phyloP scores from a whole-genome alignment of 2,797 vertebrate genomes.

The Syndactyla subalaris region DNA sequence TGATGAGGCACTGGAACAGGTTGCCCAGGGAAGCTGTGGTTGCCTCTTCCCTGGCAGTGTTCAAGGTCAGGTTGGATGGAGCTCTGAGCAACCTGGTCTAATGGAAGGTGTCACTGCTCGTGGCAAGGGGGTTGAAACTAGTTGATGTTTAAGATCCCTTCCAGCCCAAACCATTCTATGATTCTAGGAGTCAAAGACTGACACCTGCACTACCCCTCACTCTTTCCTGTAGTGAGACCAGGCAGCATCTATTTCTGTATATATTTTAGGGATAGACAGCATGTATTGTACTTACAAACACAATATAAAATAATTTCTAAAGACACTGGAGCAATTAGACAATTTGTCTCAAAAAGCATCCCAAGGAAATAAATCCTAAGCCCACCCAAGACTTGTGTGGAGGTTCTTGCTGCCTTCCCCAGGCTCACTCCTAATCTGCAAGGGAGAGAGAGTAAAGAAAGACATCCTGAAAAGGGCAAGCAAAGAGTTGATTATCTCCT shows the following conservation, averaged over 20 bases:
- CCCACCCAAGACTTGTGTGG: not conserved
- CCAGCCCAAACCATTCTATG: not conserved
- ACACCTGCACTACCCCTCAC: not conserved
- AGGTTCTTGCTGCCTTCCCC: not conserved
- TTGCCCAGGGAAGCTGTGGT: not conserved
- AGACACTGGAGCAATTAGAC: not conserved
- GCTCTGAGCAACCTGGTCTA: rapidly evolving
- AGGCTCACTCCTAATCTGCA: not conserved
- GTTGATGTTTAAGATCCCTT: not conserved
- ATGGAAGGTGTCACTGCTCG: not conserved
- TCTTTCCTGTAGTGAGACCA: not conserved
- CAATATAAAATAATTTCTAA: not conserved
- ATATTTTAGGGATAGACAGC: not conserved
- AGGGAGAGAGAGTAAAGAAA: not conserved
- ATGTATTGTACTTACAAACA: not conserved
- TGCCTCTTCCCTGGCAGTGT: not conserved
- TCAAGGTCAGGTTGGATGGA: rapidly evolving
- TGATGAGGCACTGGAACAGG: not conserved
- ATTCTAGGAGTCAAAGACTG: not conserved
- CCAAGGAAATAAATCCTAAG: not conserved
- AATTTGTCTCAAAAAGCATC: not conserved
- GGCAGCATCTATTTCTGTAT: not conserved
- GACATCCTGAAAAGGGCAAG: not conserved
- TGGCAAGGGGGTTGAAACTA: rapidly evolving
- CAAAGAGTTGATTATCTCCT: not conserved